Evolutionary conservation across 2,797 vertebrate genomes (phyloP).

Genomic region (Ficedula albicollis): DNA sequence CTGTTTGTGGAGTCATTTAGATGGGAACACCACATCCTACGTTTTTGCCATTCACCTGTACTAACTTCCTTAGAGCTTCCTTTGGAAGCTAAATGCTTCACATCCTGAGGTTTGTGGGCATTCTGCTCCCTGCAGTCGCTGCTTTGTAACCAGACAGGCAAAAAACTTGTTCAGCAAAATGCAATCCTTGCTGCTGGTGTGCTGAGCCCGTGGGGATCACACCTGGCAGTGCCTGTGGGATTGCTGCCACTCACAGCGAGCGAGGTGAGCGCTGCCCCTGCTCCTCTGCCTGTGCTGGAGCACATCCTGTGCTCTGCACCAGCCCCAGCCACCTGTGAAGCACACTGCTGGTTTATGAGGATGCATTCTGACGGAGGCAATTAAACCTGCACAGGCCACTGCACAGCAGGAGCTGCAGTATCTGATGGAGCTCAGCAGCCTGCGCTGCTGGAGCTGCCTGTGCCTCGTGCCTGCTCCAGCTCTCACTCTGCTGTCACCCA

Average conservation of each 20-base stretch:
- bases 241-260: not conserved
- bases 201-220: not conserved
- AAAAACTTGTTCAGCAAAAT: not conserved
- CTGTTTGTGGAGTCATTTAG: not conserved
- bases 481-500: not conserved
- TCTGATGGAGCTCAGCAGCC: not conserved
- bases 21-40: not conserved
- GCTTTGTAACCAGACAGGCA: not conserved
- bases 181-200: not conserved
- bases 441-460: not conserved
- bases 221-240: not conserved
- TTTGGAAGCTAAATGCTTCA: not conserved
- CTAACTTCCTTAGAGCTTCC: not conserved
- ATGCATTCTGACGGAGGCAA: not conserved
- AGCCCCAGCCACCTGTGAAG: not conserved
- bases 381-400: not conserved
- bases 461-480: not conserved
- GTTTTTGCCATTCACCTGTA: not conserved
- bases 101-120: not conserved
- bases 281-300: not conserved
- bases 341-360: not conserved
- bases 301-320: not conserved
- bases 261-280: not conserved
- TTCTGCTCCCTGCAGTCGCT: not conserved
- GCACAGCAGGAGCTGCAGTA: not conserved